phyloP scores from a whole-genome alignment of 2,797 vertebrate genomes.

The Myotis planiceps region DNA sequence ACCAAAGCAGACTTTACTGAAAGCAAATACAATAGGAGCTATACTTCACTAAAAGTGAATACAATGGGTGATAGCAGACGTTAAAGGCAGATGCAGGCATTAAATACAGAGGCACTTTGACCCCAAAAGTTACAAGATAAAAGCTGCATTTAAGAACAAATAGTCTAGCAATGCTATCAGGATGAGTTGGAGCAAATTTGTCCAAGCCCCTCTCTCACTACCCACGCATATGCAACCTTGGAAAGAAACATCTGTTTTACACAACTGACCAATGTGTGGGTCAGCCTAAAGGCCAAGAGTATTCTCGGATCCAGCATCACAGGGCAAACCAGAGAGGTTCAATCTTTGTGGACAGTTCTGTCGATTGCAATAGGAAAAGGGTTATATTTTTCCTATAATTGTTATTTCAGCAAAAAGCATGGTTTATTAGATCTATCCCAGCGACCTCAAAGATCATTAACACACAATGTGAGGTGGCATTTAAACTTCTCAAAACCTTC shows the following conservation, averaged over 20 bases:
- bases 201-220: background rate
- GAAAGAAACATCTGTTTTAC: background rate
- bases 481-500: background rate
- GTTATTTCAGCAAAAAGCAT: background rate
- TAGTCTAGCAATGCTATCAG: background rate
- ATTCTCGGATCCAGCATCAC: background rate
- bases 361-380: background rate
- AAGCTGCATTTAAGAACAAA: background rate
- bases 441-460: background rate
- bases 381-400: background rate
- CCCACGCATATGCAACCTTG: background rate
- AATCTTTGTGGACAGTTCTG: background rate
- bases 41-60: constrained; percentile 3
- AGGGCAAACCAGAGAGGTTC: background rate
- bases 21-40: background rate
- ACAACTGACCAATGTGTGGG: background rate
- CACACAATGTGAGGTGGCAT: background rate
- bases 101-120: background rate
- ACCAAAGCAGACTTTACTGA: background rate
- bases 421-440: background rate
- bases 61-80: background rate
- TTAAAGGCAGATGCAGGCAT: background rate
- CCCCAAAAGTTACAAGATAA: background rate
- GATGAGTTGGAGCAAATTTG: background rate
- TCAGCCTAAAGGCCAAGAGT: background rate